Evolutionary conservation across 2,797 vertebrate species (phyloP), one percentile per base, ranked within the genome.

Genomic region (Neopelma chrysocephalum): DNA sequence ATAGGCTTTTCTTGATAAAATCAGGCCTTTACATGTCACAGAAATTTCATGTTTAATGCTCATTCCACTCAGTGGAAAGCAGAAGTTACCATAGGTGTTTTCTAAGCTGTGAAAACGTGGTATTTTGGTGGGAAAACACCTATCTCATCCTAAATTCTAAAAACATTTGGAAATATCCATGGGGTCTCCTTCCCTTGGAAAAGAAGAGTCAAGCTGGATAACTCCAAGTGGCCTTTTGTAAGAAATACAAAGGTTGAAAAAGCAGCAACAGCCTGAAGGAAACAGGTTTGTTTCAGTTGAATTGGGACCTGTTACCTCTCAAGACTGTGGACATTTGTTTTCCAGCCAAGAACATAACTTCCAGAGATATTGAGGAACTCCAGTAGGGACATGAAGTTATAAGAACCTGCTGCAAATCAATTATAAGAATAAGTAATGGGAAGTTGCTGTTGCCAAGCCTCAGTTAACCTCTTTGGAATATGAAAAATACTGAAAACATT

Each of bases 1-100:
- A 92, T 29, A 90, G 57, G 81, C 19, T 96, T 96, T 79, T 68
- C 83, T 72, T 57, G 21, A n/a, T 51, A 53, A 89, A 95, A 90
- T 31, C 61, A 82, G 87, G 9, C 31, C 25, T 90, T 79, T 32
- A 43, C 7, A 29, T 61, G 34, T 70, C 19, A 58, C 26, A 31
- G 62, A 87, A 60, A 38, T 66, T 66, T n/a, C 8, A 12, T n/a
- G 34, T 17, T 20, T 29, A 69, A 6, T 3, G 20, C 58, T 61
- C 47, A 21, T 71, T 66, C 23, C 21, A 84, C 27, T 89, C 87
- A 62, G 25, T 65, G 48, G 48, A 27, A 85, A 87, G 72, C 36
- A 83, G 34, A 89, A 81, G 51, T 82, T 81, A 43, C 18, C n/a
- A 32, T 21, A 51, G 43, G 21, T 89, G 58, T 80, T 88, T 88